phyloP scores from a whole-genome alignment of 2,113 vertebrate genomes.

The Syngnathus scovelli region DNA sequence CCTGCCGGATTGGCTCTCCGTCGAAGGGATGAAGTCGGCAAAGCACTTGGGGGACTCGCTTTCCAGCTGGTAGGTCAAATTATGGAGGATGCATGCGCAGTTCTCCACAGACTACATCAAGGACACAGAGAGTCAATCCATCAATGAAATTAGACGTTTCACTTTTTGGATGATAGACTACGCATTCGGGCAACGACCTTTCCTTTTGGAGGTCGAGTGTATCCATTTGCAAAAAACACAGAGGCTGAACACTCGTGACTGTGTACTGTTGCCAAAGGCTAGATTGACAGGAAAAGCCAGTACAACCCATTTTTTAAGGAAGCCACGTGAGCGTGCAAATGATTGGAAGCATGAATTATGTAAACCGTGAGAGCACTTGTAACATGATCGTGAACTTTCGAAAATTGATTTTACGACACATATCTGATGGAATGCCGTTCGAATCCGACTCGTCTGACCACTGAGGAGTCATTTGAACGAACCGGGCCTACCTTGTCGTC shows the following conservation, averaged over 20 bases:
- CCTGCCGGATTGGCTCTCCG: slow-evolving; percentile 15
- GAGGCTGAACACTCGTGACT: neutral
- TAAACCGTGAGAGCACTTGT: neutral
- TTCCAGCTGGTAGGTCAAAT: slow-evolving; percentile 87
- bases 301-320: neutral
- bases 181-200: neutral
- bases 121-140: neutral
- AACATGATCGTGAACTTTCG: neutral
- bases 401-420: neutral
- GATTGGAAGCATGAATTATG: neutral
- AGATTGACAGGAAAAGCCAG: neutral
- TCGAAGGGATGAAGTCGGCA: slow-evolving; percentile 51
- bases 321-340: neutral
- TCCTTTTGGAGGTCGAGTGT: neutral
- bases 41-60: slow-evolving; percentile 76
- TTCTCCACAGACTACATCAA: slow-evolving; percentile 86
- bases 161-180: neutral
- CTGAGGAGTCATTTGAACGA: neutral
- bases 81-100: slow-evolving; percentile 88
- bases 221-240: neutral
- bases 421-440: too few relatives aligned
- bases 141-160: neutral
- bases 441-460: neutral
- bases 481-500: slow-evolving; percentile 79
- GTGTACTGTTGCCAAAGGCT: neutral